A percentile compares a stretch with the other conserved stretches of the same genome.
Evolutionary conservation across 2,888 invertebrate genomes (phyloP).

Genomic region (Parnassius orleans): DNA sequence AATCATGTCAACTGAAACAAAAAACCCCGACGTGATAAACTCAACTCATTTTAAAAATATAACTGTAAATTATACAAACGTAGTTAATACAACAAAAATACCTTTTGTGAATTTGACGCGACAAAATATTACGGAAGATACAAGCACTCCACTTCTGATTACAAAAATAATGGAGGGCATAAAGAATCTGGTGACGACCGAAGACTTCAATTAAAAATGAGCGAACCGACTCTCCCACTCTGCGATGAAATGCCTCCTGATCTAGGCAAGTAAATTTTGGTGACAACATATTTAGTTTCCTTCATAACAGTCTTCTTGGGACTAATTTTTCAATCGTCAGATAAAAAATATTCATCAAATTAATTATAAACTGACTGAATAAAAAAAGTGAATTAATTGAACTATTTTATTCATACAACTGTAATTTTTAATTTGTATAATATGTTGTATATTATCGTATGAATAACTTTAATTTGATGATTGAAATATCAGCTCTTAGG

Average conservation of each 20-base stretch:
- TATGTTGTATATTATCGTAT: too few relatives aligned
- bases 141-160: constrained; percentile 49
- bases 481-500: too few relatives aligned
- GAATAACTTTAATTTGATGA: too few relatives aligned
- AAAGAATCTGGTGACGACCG: constrained; percentile 54
- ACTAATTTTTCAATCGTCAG: too few relatives aligned
- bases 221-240: constrained; percentile 56
- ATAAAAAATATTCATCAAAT: too few relatives aligned
- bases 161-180: constrained; percentile 55
- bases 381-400: too few relatives aligned
- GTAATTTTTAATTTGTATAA: too few relatives aligned
- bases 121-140: constrained; percentile 39
- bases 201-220: constrained; percentile 46
- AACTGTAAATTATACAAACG: constrained; percentile 31
- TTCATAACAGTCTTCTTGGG: too few relatives aligned
- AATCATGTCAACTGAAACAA: constrained; percentile 33
- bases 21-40: constrained; percentile 39
- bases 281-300: too few relatives aligned
- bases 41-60: constrained; percentile 32
- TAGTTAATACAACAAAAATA: constrained; percentile 32
- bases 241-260: constrained; percentile 84
- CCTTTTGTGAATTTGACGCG: constrained; percentile 38
- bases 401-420: too few relatives aligned
- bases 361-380: too few relatives aligned
- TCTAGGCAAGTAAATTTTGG: constrained; percentile 74